Percentiles rank a stretch among this genome's conserved stretches.
Evolutionary conservation across 2,113 vertebrate species (phyloP).

Genomic region (Eira barbara): DNA sequence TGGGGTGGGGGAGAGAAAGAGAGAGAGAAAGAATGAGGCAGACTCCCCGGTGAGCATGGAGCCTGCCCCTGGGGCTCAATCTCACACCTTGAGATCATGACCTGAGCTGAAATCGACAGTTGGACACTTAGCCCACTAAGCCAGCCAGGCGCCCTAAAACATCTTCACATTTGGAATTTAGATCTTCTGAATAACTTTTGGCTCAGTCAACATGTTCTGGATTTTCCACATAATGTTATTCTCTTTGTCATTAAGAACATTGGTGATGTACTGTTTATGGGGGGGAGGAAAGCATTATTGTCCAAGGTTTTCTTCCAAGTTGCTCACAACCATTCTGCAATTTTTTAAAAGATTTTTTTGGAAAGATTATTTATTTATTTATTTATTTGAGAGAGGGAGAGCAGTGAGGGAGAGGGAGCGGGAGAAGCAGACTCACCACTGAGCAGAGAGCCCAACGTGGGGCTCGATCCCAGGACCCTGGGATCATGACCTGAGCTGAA

Average conservation of each 20-base stretch:
- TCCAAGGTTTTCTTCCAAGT: neutral
- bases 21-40: neutral
- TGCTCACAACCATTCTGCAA: neutral
- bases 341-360: neutral
- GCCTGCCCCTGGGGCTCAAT: neutral
- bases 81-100: neutral
- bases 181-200: conserved; percentile 22
- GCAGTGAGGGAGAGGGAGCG: too few relatives aligned
- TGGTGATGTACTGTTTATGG: neutral
- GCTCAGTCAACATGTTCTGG: neutral
- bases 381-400: too few relatives aligned
- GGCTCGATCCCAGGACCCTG: neutral
- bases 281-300: too few relatives aligned
- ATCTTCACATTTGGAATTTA: conserved; percentile 21
- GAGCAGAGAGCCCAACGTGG: too few relatives aligned
- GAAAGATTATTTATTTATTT: too few relatives aligned
- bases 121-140: neutral
- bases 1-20: neutral
- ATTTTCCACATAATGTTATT: neutral
- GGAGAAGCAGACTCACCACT: too few relatives aligned
- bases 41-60: neutral
- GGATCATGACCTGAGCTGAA: neutral
- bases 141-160: neutral
- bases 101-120: neutral
- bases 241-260: neutral